Conservation (phyloP, 2,888 invertebrate genomes). For the Lasioglossum lativentre region DNA sequence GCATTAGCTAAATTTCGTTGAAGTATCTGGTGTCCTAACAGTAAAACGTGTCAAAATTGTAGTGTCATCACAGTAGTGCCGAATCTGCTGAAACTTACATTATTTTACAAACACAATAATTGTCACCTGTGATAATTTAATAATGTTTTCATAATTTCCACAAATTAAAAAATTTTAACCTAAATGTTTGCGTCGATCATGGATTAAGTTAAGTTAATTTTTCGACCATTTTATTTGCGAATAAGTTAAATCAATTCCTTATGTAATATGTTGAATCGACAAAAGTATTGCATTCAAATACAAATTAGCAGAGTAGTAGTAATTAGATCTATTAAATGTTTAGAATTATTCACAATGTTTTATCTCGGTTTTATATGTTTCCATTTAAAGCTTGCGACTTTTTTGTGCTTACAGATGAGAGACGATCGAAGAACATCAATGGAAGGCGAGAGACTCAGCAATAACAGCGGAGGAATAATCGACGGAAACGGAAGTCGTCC, state of each 20-base stretch:
- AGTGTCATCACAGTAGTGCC: background rate
- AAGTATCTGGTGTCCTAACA: background rate
- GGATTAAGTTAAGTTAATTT: no score
- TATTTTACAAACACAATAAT: background rate
- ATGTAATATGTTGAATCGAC: background rate
- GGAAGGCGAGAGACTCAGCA: conserved; percentile 86
- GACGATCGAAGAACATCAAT: conserved; percentile 83
- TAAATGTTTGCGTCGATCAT: no score
- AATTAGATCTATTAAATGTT: background rate
- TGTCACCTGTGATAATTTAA: background rate
- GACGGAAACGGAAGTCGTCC: conserved; percentile 86
- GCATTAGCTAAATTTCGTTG: background rate
- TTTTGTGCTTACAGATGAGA: conserved; percentile 74
- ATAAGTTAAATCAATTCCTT: background rate
- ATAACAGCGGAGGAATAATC: conserved; percentile 81
- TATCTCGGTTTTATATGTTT: background rate
- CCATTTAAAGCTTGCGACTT: background rate
- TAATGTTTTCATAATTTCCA: background rate
- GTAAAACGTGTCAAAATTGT: background rate
- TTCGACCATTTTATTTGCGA: no score
- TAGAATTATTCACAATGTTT: background rate
- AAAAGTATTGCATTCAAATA: background rate
- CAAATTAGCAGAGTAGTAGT: background rate
- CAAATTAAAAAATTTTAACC: background rate
- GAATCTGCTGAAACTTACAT: background rate